Evolutionary conservation across 2,888 invertebrate genomes (phyloP).

Genomic region (Vandiemenella viatica): DNA sequence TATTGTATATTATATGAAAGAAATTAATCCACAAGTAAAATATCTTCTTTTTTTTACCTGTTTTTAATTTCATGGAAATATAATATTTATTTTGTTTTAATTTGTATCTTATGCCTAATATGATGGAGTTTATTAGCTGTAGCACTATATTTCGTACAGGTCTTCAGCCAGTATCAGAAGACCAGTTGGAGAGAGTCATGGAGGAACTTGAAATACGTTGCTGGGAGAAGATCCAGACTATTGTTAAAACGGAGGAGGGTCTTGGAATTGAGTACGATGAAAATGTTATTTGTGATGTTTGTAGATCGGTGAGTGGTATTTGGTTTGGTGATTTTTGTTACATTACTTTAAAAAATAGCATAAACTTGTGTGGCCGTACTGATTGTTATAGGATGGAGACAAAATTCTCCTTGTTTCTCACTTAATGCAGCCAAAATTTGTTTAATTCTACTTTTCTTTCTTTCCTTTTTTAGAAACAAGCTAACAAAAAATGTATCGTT

Average conservation of each 20-base stretch:
- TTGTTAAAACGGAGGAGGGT: slow-evolving; percentile 81
- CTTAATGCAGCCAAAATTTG: too few relatives aligned
- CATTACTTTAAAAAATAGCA: too few relatives aligned
- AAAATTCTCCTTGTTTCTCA: too few relatives aligned
- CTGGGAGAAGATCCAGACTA: slow-evolving; percentile 85
- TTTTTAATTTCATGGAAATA: background rate
- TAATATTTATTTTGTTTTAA: background rate
- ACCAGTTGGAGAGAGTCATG: slow-evolving; percentile 78
- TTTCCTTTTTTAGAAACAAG: too few relatives aligned
- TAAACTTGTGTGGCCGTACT: too few relatives aligned
- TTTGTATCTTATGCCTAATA: background rate
- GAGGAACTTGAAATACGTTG: slow-evolving; percentile 86
- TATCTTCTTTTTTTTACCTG: background rate
- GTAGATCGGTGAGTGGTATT: slow-evolving; percentile 71
- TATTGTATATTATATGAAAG: background rate
- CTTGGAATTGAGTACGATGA: slow-evolving; percentile 95
- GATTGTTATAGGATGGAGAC: too few relatives aligned
- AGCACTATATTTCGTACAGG: slow-evolving; percentile 29
- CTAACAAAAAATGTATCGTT: too few relatives aligned
- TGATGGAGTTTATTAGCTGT: background rate
- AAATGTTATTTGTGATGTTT: slow-evolving; percentile 97
- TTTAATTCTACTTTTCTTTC: too few relatives aligned
- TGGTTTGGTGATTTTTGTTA: too few relatives aligned
- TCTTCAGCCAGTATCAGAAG: slow-evolving; percentile 59
- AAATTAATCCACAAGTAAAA: background rate